Evolutionary conservation across 2,888 invertebrate genomes (phyloP), one percentile per base, ranked within the genome.

Genomic region (Athripsodes cinereus): DNA sequence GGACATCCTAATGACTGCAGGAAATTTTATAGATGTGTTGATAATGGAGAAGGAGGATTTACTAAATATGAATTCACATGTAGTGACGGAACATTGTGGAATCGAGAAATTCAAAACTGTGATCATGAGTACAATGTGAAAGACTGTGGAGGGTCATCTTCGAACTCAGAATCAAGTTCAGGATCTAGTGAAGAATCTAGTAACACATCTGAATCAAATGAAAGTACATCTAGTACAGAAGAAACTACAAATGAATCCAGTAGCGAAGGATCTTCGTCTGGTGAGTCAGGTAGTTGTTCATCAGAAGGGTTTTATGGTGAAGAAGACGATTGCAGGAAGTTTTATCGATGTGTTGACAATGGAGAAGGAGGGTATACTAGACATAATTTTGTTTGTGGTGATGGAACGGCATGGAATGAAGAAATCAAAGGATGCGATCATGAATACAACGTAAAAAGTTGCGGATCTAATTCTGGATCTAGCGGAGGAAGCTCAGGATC

Each of bases 1-100:
- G 81, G 83, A 16, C 83, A 90, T 70, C 74, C 79, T 47, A 73
- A 74, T 49, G 81, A 90, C 67, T 91, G 90, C 68, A 83, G 78
- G 60, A 87, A 85, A 69, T 91, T 90, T 74, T 88, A 87, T 69
- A 80, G 90, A 64, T 91, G 91, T 71, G 88, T 89, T 21, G 75
- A 78, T 57, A 79, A 81, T 67, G 83, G 81, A 1, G 73, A 77
- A 22, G 82, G 81, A 60, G 76, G 77, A 3, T 87, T 76, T 65
- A 82, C 73, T 51, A 84, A 81, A 71, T 86, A 86, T 68, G 85
- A 88, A 62, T 91, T 88, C 69, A 75, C 74, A 13, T 91, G 91
- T 70, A 87, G 87, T 0, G 80, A 83, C 51, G 87, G 86, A 16
- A 84, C 84, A 1, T 80, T 81, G 10, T 84, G 84, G 84, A 83